A percentile compares a stretch with the other conserved stretches of the same genome.
Evolutionary conservation across 2,113 vertebrate genomes (phyloP).

Genomic region (Pygoscelis adeliae): DNA sequence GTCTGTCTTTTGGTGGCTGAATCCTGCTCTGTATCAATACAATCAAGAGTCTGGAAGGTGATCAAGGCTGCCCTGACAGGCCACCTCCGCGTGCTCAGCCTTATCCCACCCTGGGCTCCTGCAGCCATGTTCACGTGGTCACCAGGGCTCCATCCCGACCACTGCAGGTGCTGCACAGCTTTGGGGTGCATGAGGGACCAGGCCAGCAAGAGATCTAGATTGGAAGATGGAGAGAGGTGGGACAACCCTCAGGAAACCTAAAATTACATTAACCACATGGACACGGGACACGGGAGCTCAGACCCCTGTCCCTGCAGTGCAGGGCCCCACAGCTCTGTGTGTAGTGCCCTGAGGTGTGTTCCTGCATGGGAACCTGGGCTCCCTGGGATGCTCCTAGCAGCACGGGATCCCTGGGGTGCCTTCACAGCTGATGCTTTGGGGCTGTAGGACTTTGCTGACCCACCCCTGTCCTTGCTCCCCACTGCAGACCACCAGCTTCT

Average conservation of each 20-base stretch:
- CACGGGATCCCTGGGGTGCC: not conserved
- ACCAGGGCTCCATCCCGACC: not conserved
- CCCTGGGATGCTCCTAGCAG: not conserved
- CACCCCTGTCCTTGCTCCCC: not conserved
- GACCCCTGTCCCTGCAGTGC: not conserved
- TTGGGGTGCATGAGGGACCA: not conserved
- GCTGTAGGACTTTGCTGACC: not conserved
- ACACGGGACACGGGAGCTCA: not conserved
- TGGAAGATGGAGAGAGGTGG: not conserved
- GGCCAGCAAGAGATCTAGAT: not conserved
- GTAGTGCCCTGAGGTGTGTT: not conserved
- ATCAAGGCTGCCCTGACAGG: not conserved
- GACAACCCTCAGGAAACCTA: not conserved
- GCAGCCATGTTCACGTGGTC: accelerated
- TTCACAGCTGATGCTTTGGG: not conserved
- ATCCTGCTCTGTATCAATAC: not conserved
- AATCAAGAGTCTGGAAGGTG: not conserved
- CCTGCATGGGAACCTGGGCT: not conserved
- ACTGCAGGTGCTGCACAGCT: not conserved
- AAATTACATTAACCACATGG: not conserved
- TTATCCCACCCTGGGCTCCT: not conserved
- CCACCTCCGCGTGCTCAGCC: not conserved
- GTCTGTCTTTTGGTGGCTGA: not conserved
- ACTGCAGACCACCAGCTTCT: not conserved
- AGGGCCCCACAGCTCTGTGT: not conserved